Base-by-base conservation (phyloP, 2,888 invertebrate genomes). In the Cryptus armator region DNA sequence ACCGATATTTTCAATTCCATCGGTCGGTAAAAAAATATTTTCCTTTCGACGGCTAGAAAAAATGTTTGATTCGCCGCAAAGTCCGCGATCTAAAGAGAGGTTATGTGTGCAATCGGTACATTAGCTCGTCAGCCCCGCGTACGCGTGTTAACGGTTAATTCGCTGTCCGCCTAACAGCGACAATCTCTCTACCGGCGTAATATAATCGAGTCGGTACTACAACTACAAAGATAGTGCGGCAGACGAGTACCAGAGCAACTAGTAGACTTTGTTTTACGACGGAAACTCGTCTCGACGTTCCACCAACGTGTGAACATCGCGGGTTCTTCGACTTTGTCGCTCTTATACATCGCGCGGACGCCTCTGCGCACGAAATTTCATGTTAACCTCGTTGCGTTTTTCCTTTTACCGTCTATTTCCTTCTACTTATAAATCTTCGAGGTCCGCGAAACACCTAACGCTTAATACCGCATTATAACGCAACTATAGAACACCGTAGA, bases 141-240 rank as follows among this genome's bases (percentile, higher is more conserved):
- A 72, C 67, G 74, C 16, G 43, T 59, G 46, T 64, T 84, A 80
- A 84, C 83, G 79, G 83, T 84, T 24, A 59, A 76, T 76, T 76
- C 75, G 71, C 53, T 66, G 79, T 59, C 59, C 59, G 56, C 72
- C 10, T 24, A 24, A 32, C 79, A 56, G 24, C 24, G 24, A 77
- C 75, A 53, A 85, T 76, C 85, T 56, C 76, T n/a, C 48, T 59
- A 76, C 62, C 37, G 75, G 71, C 75, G 71, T 24, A 24, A 24
- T 24, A 84, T 83, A 66, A 53, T 51, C 59, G 14, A 44, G 66
- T 76, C 66, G 16, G 19, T 53, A 10, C 7, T 16, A 16, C 16
- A 16, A 51, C 24, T 24, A 24, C 24, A 24, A 24, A 24, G 3
- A 24, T 24, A 24, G 24, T 24, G 24, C 24, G 24, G 24, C 24